Percentiles rank a stretch among this genome's conserved stretches.
Evolutionary conservation across 2,113 vertebrate genomes (phyloP).

Genomic region (Scortum barcoo): DNA sequence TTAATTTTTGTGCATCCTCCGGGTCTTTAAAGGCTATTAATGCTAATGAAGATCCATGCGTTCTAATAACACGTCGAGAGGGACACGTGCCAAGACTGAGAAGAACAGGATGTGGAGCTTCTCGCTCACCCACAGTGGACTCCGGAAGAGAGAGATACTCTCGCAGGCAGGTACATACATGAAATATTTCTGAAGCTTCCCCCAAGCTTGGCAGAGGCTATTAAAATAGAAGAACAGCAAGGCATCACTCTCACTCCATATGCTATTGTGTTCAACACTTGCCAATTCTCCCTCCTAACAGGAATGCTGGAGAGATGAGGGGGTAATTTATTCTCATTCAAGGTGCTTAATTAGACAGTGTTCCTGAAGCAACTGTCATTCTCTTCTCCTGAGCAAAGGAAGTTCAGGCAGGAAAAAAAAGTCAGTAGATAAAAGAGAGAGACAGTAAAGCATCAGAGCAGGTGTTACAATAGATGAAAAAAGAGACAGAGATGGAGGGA

Average conservation of each 20-base stretch:
- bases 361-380: slow-evolving; percentile 59
- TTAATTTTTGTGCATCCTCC: slow-evolving; percentile 57
- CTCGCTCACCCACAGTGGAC: background rate
- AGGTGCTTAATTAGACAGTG: slow-evolving; percentile 61
- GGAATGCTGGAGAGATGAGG: slow-evolving; percentile 34
- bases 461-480: slow-evolving; percentile 34
- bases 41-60: slow-evolving; percentile 78
- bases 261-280: slow-evolving; percentile 44
- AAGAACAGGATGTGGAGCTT: slow-evolving; percentile 28
- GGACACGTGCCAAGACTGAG: slow-evolving; percentile 51
- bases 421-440: background rate
- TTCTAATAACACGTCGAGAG: slow-evolving; percentile 65
- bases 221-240: slow-evolving; percentile 47
- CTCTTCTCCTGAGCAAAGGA: slow-evolving; percentile 2
- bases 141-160: background rate
- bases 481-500: slow-evolving; percentile 5
- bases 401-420: slow-evolving; percentile 18
- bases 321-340: slow-evolving; percentile 57
- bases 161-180: background rate
- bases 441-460: slow-evolving; percentile 13
- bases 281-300: slow-evolving; percentile 40
- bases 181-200: slow-evolving; percentile 40
- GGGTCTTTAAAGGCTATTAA: slow-evolving; percentile 73
- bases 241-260: slow-evolving; percentile 43
- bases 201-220: slow-evolving; percentile 26